Evolutionary conservation across 1,140 invertebrate genomes (phyloP), one percentile per base, ranked within the genome.

Genomic region (Meloidogyne floridensis): DNA sequence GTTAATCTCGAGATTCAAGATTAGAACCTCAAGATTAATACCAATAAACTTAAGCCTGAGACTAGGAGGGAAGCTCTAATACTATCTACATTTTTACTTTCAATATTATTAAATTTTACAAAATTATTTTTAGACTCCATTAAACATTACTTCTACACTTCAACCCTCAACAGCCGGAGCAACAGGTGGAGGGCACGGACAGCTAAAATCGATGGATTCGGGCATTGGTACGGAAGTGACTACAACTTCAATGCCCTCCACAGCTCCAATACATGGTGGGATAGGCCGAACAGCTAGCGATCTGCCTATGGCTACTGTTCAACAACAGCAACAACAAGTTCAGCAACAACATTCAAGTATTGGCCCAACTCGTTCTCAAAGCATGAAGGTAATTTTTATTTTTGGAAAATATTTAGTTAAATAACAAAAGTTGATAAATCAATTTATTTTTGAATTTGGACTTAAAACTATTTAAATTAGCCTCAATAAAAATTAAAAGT

Each of bases 151-250:
- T 65, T 65, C 59, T 18, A 65, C 59, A 65, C 59, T 65, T 65
- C 59, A 65, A 18, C 59, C 59, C 7, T 65, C 59, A n/a, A 18
- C 15, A n/a, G n/a, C 59, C 8, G 11, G 2, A 10, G 10, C 53
- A 7, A 32, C 32, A 32, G 59, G 4, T 6, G n/a, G 4, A 18
- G 7, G 15, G n/a, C 59, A 65, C 15, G 59, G 59, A 65, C 59
- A 65, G 18, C 59, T 79, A n/a, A 65, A 18, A 72, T 79, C 77
- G 2, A 76, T 76, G 53, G 81, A 82, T 47, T 82, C 81, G 10
- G 81, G 81, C 32, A 74, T 82, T 69, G 72, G 81, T 2, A 82
- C 77, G 2, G 75, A 83, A 15, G 56, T 59, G 32, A 59, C 59
- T 6, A 15, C 15, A 6, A n/a, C 80, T 5, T 59, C 42, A 54